Conservation (phyloP, 2,113 vertebrate genomes). For the Triplophysa tibetana region DNA sequence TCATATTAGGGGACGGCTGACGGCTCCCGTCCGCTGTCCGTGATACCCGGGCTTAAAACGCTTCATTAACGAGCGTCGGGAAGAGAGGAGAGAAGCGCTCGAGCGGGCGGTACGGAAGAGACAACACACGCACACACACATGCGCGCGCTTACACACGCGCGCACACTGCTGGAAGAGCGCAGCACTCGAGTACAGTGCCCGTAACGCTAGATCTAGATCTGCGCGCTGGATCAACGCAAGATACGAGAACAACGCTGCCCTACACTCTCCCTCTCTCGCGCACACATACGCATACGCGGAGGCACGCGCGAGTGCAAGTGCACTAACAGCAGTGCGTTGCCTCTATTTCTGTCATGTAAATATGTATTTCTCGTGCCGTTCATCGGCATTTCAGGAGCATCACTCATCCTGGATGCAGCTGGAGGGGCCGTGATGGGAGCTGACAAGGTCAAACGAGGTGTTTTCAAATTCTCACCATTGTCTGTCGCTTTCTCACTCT, state of each 20-base stretch:
- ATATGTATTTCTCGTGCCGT: neutral
- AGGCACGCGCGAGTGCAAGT: conserved; percentile 25
- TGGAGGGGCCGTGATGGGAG: conserved; percentile 9
- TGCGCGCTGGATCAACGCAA: conserved; percentile 5
- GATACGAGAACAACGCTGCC: conserved; percentile 1
- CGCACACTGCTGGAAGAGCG: conserved; percentile 34
- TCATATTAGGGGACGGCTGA: conserved; percentile 12
- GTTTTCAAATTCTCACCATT: neutral
- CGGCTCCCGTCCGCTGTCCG: conserved; percentile 33
- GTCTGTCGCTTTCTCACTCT: neutral
- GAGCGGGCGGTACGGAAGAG: conserved; percentile 33
- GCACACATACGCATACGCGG: conserved; percentile 21
- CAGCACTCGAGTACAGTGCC: conserved; percentile 5
- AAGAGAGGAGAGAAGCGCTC: conserved; percentile 4
- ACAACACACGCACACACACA: conserved; percentile 3
- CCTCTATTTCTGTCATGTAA: conserved; percentile 6
- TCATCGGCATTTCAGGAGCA: neutral
- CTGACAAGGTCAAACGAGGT: conserved; percentile 38
- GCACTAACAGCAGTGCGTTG: conserved; percentile 7
- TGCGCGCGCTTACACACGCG: neutral
- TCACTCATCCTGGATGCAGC: conserved; percentile 1
- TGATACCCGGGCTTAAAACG: conserved; percentile 29
- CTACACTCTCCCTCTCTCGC: neutral
- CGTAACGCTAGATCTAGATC: neutral
- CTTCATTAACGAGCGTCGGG: conserved; percentile 5